A percentile compares a stretch with the other conserved stretches of the same genome.
Evolutionary conservation across 2,888 invertebrate species (phyloP).

Genomic region (Acleris emargana): DNA sequence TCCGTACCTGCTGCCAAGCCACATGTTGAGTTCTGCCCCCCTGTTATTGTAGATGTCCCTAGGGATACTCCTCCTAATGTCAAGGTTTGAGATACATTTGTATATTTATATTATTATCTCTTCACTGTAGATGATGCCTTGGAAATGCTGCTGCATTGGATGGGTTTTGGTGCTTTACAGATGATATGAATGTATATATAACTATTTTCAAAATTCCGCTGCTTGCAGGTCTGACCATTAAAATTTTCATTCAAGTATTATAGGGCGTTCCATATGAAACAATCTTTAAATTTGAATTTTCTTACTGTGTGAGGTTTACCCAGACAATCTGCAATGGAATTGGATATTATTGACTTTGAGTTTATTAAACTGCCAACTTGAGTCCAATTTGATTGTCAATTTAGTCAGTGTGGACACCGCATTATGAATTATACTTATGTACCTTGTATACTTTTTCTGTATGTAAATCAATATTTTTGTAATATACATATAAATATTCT

Average conservation of each 20-base stretch:
- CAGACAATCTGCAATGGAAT: too few species aligned
- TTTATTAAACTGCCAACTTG: too few species aligned
- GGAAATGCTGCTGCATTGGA: constrained; percentile 9
- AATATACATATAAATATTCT: too few species aligned
- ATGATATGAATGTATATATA: constrained; percentile 12
- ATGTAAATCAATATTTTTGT: background rate
- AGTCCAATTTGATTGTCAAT: too few species aligned
- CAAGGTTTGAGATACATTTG: constrained; percentile 57
- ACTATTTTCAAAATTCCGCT: background rate
- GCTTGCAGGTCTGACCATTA: constrained; percentile 12
- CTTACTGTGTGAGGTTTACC: background rate
- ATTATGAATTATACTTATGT: too few species aligned
- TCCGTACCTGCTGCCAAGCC: constrained; percentile 56
- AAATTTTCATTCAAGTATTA: background rate
- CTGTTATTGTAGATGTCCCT: constrained; percentile 85
- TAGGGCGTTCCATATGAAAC: too few species aligned
- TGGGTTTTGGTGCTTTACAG: constrained; percentile 24
- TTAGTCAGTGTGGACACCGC: too few species aligned
- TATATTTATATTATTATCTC: background rate
- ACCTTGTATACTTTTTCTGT: background rate
- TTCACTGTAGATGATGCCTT: constrained; percentile 6
- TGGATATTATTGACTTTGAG: too few species aligned
- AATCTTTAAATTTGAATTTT: background rate
- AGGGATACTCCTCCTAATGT: constrained; percentile 79
- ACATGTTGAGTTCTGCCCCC: constrained; percentile 88